Conservation (phyloP, 1,140 invertebrate genomes). For the Hypsibius dujardini region DNA sequence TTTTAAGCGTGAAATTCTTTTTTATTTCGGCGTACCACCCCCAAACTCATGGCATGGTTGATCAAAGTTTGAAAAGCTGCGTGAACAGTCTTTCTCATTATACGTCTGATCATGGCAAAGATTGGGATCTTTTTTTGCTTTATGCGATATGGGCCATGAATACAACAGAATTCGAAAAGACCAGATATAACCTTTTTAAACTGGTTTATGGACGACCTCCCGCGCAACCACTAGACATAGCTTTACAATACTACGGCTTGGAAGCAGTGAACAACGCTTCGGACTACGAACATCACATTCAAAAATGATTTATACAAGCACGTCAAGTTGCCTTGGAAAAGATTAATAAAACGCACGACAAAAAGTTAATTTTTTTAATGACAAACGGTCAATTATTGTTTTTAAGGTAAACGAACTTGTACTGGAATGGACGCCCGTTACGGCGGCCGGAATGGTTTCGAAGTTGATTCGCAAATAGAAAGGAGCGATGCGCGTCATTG, state of each 20-base stretch:
- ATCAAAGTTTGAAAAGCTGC: background rate
- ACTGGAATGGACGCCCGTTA: background rate
- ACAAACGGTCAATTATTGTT: background rate
- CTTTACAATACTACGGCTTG: background rate
- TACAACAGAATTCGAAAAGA: background rate
- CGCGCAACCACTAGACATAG: background rate
- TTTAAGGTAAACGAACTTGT: background rate
- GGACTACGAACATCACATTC: background rate
- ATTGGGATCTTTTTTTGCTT: background rate
- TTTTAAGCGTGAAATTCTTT: background rate
- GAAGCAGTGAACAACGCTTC: background rate
- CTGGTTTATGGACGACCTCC: background rate
- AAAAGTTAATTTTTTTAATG: background rate
- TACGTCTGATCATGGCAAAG: background rate
- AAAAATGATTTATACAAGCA: background rate
- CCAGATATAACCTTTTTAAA: background rate
- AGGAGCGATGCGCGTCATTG: background rate
- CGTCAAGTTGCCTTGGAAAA: background rate
- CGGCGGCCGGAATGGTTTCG: background rate
- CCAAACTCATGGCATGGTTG: background rate
- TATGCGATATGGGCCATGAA: background rate
- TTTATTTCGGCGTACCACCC: background rate
- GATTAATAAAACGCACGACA: background rate
- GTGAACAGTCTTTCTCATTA: background rate
- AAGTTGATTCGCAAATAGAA: background rate